Evolutionary conservation across 2,113 vertebrate species (phyloP).

Genomic region (Edolisoma coerulescens): DNA sequence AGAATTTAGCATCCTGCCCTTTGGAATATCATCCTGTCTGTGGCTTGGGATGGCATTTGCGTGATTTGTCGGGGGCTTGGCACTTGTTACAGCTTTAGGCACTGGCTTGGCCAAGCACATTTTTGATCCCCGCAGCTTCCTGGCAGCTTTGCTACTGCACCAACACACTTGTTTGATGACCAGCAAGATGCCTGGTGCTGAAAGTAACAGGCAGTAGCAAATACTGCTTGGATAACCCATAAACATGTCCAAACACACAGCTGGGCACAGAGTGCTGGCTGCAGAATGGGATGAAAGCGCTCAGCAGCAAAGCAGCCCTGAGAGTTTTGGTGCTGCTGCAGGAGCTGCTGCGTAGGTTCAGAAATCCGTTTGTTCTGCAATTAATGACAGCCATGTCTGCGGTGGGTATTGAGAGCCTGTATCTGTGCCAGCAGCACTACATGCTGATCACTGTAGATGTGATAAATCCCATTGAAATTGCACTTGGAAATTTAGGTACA

Average conservation of each 20-base stretch:
- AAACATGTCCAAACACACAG: background rate
- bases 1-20: background rate
- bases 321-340: background rate
- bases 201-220: background rate
- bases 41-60: background rate
- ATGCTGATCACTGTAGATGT: constrained; percentile 2
- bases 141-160: background rate
- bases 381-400: background rate
- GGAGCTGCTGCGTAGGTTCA: background rate
- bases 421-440: constrained; percentile 14
- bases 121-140: background rate
- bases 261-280: background rate
- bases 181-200: background rate
- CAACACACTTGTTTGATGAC: background rate
- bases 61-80: background rate
- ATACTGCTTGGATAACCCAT: background rate
- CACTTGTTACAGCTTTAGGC: background rate
- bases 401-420: background rate
- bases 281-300: background rate
- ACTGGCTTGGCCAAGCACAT: background rate
- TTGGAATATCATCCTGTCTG: background rate
- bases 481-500: constrained; percentile 55
- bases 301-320: background rate
- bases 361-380: constrained; percentile 20
- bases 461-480: constrained; percentile 44